A percentile compares a stretch with the other conserved stretches of the same genome.
Evolutionary conservation across 2,113 vertebrate species (phyloP).

Genomic region (Pseudolaguvia tuberculata): DNA sequence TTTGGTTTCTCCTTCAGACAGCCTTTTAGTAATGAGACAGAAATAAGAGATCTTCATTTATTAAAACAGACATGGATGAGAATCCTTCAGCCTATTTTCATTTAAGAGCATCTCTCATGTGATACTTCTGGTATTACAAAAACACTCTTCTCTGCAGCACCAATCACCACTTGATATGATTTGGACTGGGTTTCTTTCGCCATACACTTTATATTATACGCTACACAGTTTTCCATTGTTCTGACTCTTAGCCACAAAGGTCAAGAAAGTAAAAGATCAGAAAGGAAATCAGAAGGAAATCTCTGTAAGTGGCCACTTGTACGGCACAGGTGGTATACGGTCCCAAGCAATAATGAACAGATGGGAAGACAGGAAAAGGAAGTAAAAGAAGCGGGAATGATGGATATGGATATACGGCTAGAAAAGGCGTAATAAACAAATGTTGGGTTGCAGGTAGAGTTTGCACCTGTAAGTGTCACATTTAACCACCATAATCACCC

Average conservation of each 20-base stretch:
- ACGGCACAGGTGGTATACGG: not conserved
- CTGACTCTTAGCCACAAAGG: not conserved
- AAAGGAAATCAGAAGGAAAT: not conserved
- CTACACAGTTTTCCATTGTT: not conserved
- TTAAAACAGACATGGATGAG: not conserved
- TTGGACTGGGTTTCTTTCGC: not conserved
- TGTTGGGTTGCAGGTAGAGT: not conserved
- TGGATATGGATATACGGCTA: not conserved
- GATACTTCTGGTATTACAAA: not conserved
- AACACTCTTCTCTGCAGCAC: not conserved
- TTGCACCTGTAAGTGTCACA: not conserved
- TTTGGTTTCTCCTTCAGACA: not conserved
- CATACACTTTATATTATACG: not conserved
- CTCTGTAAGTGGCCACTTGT: not conserved
- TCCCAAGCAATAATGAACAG: not conserved
- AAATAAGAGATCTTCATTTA: conserved; percentile 14
- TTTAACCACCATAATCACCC: conserved; percentile 2
- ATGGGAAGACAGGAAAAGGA: not conserved
- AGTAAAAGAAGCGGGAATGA: not conserved
- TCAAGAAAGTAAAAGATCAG: not conserved
- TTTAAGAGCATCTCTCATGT: not conserved
- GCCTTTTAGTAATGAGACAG: not conserved
- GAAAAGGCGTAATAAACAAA: not conserved
- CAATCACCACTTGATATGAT: not conserved
- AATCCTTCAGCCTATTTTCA: conserved; percentile 6